Percentiles rank a stretch among this genome's conserved stretches.
These are phyloP conservation scores for Oscheius sp. DNA, from an alignment of 2,888 invertebrate genomes.

Conservation along the genomic window DNA sequence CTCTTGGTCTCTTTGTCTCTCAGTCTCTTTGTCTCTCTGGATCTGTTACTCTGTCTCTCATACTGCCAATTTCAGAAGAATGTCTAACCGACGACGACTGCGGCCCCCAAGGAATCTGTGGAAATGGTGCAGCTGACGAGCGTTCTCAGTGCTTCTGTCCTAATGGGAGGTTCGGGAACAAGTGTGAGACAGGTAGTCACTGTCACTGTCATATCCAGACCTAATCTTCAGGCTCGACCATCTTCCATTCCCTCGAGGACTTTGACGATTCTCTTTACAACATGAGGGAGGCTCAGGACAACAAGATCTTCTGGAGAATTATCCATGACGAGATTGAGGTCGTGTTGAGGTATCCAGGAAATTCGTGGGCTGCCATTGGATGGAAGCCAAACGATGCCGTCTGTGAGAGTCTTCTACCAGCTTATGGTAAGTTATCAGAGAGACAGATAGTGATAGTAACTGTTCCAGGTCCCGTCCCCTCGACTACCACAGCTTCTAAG, in stretches of 20 bases:
- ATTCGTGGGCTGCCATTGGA: conserved; percentile 89
- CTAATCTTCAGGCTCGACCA: conserved; percentile 38
- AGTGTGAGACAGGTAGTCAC: conserved; percentile 51
- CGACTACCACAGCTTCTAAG: background rate
- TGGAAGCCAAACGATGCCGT: conserved; percentile 82
- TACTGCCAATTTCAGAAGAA: conserved; percentile 79
- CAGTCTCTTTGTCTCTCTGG: no score
- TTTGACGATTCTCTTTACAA: conserved; percentile 62
- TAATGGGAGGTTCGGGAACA: conserved; percentile 82
- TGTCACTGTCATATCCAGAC: conserved; percentile 10
- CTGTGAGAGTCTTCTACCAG: conserved; percentile 34
- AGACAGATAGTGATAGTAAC: no score
- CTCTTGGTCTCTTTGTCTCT: background rate
- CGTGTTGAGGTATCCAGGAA: conserved; percentile 87
- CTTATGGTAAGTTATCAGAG: background rate
- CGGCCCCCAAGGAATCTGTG: conserved; percentile 84
- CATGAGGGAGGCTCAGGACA: conserved; percentile 77
- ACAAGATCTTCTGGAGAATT: conserved; percentile 87
- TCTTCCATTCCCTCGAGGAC: conserved; percentile 47
- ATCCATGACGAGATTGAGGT: conserved; percentile 84
- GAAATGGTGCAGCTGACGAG: conserved; percentile 75
- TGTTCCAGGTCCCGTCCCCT: background rate
- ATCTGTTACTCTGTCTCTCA: background rate
- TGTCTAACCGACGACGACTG: conserved; percentile 88
- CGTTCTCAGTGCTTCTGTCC: conserved; percentile 87